These are phyloP conservation scores for Microcebus griseorufus DNA, from an alignment of 2,113 vertebrate species.

Conservation along the genomic window DNA sequence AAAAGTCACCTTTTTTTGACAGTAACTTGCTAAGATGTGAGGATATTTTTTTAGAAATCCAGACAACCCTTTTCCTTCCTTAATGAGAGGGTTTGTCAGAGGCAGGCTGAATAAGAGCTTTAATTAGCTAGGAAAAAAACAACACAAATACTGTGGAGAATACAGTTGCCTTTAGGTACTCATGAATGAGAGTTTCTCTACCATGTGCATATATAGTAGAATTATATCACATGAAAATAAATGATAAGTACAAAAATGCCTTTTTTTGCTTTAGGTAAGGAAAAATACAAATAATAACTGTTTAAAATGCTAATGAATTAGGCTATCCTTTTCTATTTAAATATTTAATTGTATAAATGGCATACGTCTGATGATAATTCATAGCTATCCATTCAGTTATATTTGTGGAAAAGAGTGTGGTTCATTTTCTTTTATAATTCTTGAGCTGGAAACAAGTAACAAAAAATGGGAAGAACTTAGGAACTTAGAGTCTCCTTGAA, in stretches of 20 bases:
- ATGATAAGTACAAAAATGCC: neutral
- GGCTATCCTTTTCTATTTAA: neutral
- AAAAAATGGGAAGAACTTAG: neutral
- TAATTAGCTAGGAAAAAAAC: neutral
- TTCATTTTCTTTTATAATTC: neutral
- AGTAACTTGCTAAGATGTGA: neutral
- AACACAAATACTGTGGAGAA: neutral
- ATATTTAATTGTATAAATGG: neutral
- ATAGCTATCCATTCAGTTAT: neutral
- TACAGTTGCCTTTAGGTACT: neutral
- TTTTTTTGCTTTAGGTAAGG: neutral
- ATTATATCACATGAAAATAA: neutral
- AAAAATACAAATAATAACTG: neutral
- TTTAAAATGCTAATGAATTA: neutral
- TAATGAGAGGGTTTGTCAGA: neutral
- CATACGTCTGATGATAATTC: neutral
- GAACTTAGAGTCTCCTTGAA: neutral
- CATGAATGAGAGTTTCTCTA: neutral
- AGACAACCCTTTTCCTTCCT: neutral
- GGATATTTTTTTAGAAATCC: neutral
- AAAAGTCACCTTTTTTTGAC: neutral
- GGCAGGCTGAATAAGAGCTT: neutral
- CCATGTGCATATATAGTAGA: rapidly evolving
- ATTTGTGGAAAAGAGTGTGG: neutral
- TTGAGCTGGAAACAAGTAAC: neutral